Base-by-base conservation (phyloP, 2,888 invertebrate species). In the Pyrrhia umbra region DNA sequence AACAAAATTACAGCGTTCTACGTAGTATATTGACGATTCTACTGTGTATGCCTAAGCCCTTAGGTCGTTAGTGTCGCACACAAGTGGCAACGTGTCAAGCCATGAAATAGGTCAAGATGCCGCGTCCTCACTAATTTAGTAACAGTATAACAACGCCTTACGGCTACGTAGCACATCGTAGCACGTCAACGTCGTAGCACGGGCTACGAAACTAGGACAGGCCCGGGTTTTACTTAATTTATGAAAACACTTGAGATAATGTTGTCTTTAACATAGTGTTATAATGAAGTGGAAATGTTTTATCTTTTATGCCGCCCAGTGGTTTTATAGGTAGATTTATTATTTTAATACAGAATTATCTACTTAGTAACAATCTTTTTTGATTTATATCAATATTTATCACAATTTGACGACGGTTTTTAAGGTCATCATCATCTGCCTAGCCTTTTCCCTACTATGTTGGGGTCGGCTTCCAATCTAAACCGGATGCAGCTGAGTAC, bases 51-150 rank as follows among this genome's bases (percentile, higher is more conserved):
- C 39, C 46, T 34, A 51, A 39, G 58, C 39, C 70, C 59, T 73
- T 76, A 84, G 82, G 81, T 90, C 89, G 90, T 90, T 90, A 90
- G 85, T 77, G 85, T 84, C 81, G 79, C 85, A 85, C 86, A 88
- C 89, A 85, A 88, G 88, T 82, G 83, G 79, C 84, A 83, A 86
- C 88, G 83, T 86, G 88, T 84, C 79, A 80, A 71, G 82, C 82
- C 80, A 81, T 85, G 80, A 88, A 90, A 84, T 90, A 85, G 90
- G 91, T 90, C 90, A 90, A 90, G 90, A 88, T 84, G 85, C 82
- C 84, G 75, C 87, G 88, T 88, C 82, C 82, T 82, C 86, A 80
- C 84, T 88, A 88, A 90, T 90, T 87, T 85, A 85, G 87, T 88
- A 84, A 90, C 83, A 69, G 85, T 79, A 78, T 88, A 87, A 87